Evolutionary conservation across 2,797 vertebrate species (phyloP), one percentile per base, ranked within the genome.

Genomic region (Periophthalmus magnuspinnatus): DNA sequence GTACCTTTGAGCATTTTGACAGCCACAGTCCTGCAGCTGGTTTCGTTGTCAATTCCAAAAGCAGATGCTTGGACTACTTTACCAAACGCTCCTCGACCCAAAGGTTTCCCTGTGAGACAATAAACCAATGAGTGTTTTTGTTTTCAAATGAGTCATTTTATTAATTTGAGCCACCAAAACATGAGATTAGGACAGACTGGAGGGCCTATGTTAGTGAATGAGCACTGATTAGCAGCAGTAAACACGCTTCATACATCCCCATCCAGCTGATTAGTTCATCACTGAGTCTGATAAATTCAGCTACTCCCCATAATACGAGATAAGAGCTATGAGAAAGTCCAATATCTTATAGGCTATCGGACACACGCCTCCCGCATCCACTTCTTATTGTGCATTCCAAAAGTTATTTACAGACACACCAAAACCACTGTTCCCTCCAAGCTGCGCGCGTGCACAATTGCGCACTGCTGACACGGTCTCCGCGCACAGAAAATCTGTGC

Each of bases 1-100:
- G 28, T 92, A 98, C 97, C 97, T 97, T 99, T 99, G 69, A 99
- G 91, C 97, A 98, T 99, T 86, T 99, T 99, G 48, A 99, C 96
- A 38, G 97, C 97, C 71, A 99, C 96, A 1, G 95, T 96, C 80
- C 91, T 93, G 91, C 95, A 96, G 0, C 94, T 91, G 73, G 92
- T 87, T n/a, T 92, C 89, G 71, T 90, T 94, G 74, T 94, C 91
- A 61, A 98, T 96, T 69, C 95, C 96, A 69, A 97, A 96, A 1
- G 97, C 97, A 32, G 95, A 95, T 0, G 96, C 97, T 89, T 97
- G 95, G 55, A 98, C 94, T 80, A 99, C 97, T 83, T 95, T 96
- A 28, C 97, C 97, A 17, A 97, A 99, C 59, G 97, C 97, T 58
- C 96, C 97, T 0, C 95, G 93, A 48, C 97, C 97, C 59, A 99